A percentile compares a stretch with the other conserved stretches of the same genome.
phyloP scores from a whole-genome alignment of 2,888 invertebrate species.

The Agapostemon virescens region DNA sequence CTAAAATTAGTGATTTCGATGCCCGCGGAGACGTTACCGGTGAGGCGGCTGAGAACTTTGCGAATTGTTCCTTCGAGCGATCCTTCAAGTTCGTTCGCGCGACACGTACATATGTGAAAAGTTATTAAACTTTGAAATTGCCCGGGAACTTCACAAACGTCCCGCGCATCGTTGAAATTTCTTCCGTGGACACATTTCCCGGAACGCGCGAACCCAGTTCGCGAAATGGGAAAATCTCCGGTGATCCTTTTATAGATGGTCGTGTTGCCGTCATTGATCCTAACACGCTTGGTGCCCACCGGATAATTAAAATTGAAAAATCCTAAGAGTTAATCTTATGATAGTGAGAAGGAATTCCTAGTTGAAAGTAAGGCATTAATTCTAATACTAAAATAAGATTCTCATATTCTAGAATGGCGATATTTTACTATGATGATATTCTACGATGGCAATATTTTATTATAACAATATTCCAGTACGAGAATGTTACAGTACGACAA shows the following conservation, averaged over 20 bases:
- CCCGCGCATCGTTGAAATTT: constrained; percentile 33
- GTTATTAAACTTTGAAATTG: constrained; percentile 53
- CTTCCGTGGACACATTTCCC: constrained; percentile 27
- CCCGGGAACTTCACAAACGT: constrained; percentile 40
- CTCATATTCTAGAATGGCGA: too few species aligned
- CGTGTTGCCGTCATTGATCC: too few species aligned
- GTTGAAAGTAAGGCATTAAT: too few species aligned
- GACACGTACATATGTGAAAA: constrained; percentile 25
- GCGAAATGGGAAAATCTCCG: not conserved
- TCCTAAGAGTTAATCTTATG: too few species aligned
- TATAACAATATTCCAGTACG: too few species aligned
- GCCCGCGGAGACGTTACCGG: constrained; percentile 18
- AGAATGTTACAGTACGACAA: too few species aligned
- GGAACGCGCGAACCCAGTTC: not conserved
- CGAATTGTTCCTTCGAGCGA: constrained; percentile 30
- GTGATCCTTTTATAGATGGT: not conserved
- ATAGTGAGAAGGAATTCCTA: too few species aligned
- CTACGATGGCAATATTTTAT: too few species aligned
- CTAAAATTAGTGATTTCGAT: not conserved
- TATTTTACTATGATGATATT: too few species aligned
- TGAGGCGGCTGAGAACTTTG: constrained; percentile 24
- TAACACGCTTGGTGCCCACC: too few species aligned
- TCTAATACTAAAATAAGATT: too few species aligned
- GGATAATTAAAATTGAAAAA: too few species aligned
- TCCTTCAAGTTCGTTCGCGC: constrained; percentile 10